These are phyloP conservation scores for Python bivittatus DNA, from an alignment of 2,113 vertebrate species.

Conservation along the genomic window DNA sequence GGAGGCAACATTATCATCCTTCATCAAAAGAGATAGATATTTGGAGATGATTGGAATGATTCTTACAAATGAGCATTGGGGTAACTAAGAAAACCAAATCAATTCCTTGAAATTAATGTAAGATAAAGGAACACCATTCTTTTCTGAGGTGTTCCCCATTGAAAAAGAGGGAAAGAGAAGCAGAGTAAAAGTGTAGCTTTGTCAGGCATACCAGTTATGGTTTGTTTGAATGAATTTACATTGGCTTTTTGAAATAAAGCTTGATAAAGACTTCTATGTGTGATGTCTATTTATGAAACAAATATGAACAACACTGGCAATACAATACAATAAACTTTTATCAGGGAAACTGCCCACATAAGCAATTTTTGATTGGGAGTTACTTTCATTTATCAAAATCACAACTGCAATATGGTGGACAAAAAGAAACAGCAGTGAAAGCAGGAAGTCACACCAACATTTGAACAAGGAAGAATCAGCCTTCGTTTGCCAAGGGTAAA, in stretches of 20 bases:
- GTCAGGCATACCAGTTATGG: background rate
- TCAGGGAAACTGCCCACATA: background rate
- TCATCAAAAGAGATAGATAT: background rate
- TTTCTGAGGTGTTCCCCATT: background rate
- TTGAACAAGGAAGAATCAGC: background rate
- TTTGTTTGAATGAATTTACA: background rate
- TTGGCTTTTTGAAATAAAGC: background rate
- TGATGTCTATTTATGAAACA: background rate
- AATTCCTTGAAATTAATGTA: background rate
- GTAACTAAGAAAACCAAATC: background rate
- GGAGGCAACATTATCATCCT: background rate
- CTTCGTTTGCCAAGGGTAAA: background rate
- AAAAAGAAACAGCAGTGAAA: background rate
- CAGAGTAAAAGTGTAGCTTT: background rate
- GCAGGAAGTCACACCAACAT: background rate
- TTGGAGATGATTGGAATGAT: background rate
- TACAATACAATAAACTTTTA: background rate
- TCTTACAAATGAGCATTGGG: background rate
- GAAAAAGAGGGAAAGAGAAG: background rate
- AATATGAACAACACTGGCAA: background rate
- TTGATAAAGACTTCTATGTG: background rate
- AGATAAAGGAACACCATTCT: background rate
- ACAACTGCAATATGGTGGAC: background rate
- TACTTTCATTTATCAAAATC: background rate
- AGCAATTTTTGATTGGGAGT: slow-evolving; percentile 5